Percentiles rank a stretch among this genome's conserved stretches.
These are phyloP conservation scores for Drosophila mojavensis DNA, from an alignment of 1,140 invertebrate species.

Conservation along the genomic window DNA sequence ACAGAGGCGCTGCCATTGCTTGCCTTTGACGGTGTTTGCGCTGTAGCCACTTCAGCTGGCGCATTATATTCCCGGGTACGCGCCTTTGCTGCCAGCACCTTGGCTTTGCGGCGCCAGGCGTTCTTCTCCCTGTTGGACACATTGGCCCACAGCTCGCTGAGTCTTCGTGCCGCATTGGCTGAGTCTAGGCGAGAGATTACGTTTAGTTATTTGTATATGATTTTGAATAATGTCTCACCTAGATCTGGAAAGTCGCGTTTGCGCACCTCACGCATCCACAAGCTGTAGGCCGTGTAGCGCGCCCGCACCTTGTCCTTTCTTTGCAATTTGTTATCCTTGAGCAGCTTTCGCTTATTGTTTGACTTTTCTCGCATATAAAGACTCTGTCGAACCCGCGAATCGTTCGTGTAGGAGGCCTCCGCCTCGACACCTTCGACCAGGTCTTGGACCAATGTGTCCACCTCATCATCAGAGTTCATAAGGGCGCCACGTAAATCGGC, in stretches of 20 bases:
- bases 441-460: slow-evolving; percentile 77
- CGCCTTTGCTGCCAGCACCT: slow-evolving; percentile 84
- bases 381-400: slow-evolving; percentile 85
- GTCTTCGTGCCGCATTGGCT: slow-evolving; percentile 90
- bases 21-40: neutral
- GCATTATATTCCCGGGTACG: slow-evolving; percentile 52
- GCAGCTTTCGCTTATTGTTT: slow-evolving; percentile 89
- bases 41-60: neutral
- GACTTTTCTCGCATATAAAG: slow-evolving; percentile 92
- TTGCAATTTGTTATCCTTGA: slow-evolving; percentile 89
- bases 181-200: slow-evolving; percentile 86
- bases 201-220: neutral
- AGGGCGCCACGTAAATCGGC: slow-evolving; percentile 33
- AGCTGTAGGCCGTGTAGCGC: slow-evolving; percentile 94
- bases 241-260: slow-evolving; percentile 88
- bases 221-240: slow-evolving; percentile 53
- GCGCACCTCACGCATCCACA: slow-evolving; percentile 93
- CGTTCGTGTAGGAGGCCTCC: slow-evolving; percentile 72
- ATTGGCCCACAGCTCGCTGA: slow-evolving; percentile 94
- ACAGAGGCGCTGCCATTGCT: slow-evolving; percentile 42
- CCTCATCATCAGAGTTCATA: slow-evolving; percentile 73
- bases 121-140: slow-evolving; percentile 85
- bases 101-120: slow-evolving; percentile 86
- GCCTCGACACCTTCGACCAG: slow-evolving; percentile 75
- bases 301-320: slow-evolving; percentile 90